These are phyloP conservation scores for Julus scandinavius DNA, from an alignment of 2,888 invertebrate species.

Conservation along the genomic window DNA sequence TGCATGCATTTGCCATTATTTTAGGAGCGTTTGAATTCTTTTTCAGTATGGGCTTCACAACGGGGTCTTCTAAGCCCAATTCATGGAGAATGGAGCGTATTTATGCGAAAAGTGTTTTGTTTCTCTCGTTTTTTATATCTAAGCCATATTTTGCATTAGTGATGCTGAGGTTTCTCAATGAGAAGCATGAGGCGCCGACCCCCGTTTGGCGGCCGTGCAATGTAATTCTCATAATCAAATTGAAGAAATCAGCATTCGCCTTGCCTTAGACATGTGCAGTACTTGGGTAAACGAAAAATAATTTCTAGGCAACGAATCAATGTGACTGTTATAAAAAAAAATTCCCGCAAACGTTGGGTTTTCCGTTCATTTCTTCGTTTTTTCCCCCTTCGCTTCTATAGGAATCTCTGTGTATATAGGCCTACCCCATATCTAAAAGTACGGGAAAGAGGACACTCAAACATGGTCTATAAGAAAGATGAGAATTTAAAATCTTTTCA, in stretches of 20 bases:
- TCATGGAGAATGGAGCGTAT: constrained; percentile 37
- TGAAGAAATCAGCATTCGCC: constrained; percentile 53
- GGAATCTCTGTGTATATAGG: constrained; percentile 44
- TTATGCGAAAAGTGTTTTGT: constrained; percentile 40
- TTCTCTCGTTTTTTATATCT: constrained; percentile 14
- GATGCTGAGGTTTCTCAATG: constrained; percentile 7
- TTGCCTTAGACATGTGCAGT: constrained; percentile 50
- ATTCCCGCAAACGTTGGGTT: constrained; percentile 38
- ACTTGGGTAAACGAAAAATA: constrained; percentile 52
- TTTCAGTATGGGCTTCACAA: neutral
- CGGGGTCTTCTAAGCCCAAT: neutral
- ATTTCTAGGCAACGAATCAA: constrained; percentile 52
- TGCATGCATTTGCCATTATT: neutral
- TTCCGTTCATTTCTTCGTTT: constrained; percentile 11
- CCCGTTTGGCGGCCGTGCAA: constrained; percentile 47
- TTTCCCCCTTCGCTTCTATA: neutral
- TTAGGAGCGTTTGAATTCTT: neutral
- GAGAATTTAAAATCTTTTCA: constrained; percentile 53
- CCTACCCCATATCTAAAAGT: neutral
- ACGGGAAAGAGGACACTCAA: constrained; percentile 49
- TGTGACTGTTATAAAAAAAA: constrained; percentile 37
- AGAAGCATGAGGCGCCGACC: constrained; percentile 43
- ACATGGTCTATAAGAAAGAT: constrained; percentile 47
- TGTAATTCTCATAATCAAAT: constrained; percentile 50
- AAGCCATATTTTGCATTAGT: constrained; percentile 26